Percentiles rank a stretch among this genome's conserved stretches.
Evolutionary conservation across 2,797 vertebrate genomes (phyloP).

Genomic region (Alfaro cultratus): DNA sequence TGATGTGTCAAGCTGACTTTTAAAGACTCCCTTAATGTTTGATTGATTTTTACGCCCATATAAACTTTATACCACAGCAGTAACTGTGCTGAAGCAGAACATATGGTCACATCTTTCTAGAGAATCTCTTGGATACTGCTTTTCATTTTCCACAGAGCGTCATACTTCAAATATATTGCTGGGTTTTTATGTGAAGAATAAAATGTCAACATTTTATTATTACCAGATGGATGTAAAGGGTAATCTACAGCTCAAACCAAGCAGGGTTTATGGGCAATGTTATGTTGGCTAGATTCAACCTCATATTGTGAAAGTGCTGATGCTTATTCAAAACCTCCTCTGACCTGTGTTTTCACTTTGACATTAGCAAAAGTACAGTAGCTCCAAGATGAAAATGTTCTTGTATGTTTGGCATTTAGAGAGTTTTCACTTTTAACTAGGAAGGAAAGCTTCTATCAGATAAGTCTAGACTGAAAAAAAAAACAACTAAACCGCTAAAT

Average conservation of each 20-base stretch:
- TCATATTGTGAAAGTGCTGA: neutral
- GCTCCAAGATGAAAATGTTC: no score
- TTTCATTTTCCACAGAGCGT: neutral
- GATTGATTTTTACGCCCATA: constrained; percentile 35
- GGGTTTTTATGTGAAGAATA: neutral
- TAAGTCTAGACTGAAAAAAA: neutral
- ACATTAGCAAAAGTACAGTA: neutral
- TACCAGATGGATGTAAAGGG: neutral
- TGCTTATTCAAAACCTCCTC: neutral
- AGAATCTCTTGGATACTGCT: neutral
- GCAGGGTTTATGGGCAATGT: neutral
- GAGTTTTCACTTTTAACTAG: neutral
- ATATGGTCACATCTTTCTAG: constrained; percentile 13
- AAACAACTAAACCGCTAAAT: neutral
- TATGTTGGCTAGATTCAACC: neutral
- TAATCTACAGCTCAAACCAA: neutral
- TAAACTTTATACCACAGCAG: constrained; percentile 35
- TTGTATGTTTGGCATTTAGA: neutral
- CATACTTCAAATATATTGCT: neutral
- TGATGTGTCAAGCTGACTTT: constrained; percentile 6
- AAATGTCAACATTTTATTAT: neutral
- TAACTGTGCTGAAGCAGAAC: constrained; percentile 16
- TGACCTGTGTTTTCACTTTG: neutral
- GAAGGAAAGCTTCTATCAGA: neutral
- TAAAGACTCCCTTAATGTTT: constrained; percentile 29